Evolutionary conservation across 2,113 vertebrate species (phyloP).

Genomic region (Tamias sibiricus): DNA sequence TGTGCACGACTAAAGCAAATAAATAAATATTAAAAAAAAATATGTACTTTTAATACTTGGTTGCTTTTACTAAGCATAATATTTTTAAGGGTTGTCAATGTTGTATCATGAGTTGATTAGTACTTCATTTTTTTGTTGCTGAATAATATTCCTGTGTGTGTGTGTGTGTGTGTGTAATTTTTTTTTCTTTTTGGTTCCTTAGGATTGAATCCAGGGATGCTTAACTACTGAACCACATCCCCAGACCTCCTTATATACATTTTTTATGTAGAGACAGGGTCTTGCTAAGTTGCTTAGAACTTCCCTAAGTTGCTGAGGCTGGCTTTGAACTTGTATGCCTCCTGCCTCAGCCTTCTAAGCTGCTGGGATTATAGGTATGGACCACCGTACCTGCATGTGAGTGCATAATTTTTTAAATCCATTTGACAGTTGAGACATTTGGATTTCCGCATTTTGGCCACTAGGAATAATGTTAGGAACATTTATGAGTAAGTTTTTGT

Average conservation of each 20-base stretch:
- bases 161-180: no score
- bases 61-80: background rate
- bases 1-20: no score
- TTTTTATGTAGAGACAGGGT: background rate
- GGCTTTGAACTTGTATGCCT: no score
- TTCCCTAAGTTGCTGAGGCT: no score
- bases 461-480: slow-evolving; percentile 26
- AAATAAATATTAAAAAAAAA: no score
- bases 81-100: slow-evolving; percentile 16
- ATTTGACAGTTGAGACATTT: slow-evolving; percentile 18
- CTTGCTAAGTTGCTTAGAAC: background rate
- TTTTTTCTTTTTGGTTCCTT: no score
- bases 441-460: background rate
- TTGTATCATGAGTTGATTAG: background rate
- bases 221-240: no score
- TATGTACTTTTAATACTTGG: background rate
- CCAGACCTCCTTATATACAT: no score
- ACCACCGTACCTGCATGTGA: background rate
- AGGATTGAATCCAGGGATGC: no score
- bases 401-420: slow-evolving; percentile 11
- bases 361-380: no score
- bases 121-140: background rate
- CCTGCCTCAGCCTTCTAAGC: no score
- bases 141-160: no score
- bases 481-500: slow-evolving; percentile 14